These are phyloP conservation scores for Calcarius lapponicus DNA, from an alignment of 2,797 vertebrate species.

Conservation along the genomic window DNA sequence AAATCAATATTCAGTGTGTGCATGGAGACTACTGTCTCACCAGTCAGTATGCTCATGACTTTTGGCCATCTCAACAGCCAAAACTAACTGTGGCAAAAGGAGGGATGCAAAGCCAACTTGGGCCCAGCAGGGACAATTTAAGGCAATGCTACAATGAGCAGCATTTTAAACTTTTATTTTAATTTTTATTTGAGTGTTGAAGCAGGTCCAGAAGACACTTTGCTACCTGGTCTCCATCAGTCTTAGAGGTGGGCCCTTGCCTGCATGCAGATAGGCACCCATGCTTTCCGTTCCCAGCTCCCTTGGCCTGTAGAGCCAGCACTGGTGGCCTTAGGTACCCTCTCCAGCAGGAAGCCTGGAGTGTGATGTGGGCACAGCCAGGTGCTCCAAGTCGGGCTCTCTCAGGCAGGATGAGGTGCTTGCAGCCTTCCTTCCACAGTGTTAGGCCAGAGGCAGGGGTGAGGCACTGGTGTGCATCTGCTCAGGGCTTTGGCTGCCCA, in stretches of 20 bases:
- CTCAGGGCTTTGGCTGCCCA: not conserved
- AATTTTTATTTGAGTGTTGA: not conserved
- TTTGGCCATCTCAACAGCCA: not conserved
- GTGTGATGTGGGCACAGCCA: fast-evolving
- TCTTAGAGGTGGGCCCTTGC: not conserved
- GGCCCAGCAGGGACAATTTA: not conserved
- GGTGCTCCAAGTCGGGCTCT: not conserved
- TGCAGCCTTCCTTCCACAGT: fast-evolving
- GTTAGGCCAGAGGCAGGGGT: not conserved
- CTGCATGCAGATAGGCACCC: fast-evolving
- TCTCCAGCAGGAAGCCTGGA: not conserved
- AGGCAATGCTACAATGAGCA: not conserved
- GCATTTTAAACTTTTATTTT: too few species aligned
- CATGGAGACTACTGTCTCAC: not conserved
- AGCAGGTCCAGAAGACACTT: not conserved
- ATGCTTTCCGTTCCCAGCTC: not conserved
- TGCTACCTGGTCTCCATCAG: not conserved
- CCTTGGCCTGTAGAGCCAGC: not conserved
- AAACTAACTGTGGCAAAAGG: not conserved
- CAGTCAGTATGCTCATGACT: not conserved
- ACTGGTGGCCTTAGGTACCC: not conserved
- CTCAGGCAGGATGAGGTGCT: not conserved
- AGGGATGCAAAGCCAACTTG: slow-evolving; percentile 1
- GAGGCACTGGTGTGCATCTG: not conserved
- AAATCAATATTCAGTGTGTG: not conserved